A percentile compares a stretch with the other conserved stretches of the same genome.
These are phyloP conservation scores for Tetragonula carbonaria DNA, from an alignment of 2,888 invertebrate species.

Conservation along the genomic window DNA sequence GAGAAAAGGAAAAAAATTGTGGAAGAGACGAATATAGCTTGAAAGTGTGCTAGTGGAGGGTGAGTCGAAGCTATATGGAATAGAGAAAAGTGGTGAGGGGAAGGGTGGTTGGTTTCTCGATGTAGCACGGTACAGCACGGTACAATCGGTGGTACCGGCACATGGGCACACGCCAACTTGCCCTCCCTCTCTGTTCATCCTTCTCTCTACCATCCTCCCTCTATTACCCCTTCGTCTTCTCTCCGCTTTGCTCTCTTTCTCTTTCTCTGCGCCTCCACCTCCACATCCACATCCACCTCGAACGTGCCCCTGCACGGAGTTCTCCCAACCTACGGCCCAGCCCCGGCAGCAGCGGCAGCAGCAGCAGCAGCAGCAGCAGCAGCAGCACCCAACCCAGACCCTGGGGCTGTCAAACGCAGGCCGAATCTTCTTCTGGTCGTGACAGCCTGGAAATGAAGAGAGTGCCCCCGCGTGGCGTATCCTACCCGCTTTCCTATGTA, in stretches of 20 bases:
- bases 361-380: conserved; percentile 55
- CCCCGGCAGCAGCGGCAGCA: conserved; percentile 59
- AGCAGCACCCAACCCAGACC: conserved; percentile 81
- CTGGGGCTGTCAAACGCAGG: conserved; percentile 84
- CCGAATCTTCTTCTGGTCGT: conserved; percentile 83
- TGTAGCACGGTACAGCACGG: conserved; percentile 70
- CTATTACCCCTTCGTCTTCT: conserved; percentile 56
- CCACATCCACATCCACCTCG: conserved; percentile 67
- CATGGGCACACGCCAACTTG: conserved; percentile 71
- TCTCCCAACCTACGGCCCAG: conserved; percentile 73
- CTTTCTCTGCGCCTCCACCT: conserved; percentile 49
- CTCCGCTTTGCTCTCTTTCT: conserved; percentile 44
- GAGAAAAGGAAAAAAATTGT: conserved; percentile 17
- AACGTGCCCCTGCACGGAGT: conserved; percentile 74
- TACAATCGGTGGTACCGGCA: conserved; percentile 74
- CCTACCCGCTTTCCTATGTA: conserved; percentile 75
- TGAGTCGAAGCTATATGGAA: conserved; percentile 61
- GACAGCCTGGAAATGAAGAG: conserved; percentile 84
- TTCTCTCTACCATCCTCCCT: conserved; percentile 9
- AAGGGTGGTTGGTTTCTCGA: conserved; percentile 70
- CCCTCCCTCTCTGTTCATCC: conserved; percentile 38
- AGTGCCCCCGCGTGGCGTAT: conserved; percentile 79
- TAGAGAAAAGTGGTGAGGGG: conserved; percentile 45
- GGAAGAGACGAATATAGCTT: conserved; percentile 69
- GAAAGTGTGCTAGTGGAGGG: conserved; percentile 68